Percentiles rank a stretch among this genome's conserved stretches.
Evolutionary conservation across 2,888 invertebrate genomes (phyloP).

Genomic region (Apodemia mormo): DNA sequence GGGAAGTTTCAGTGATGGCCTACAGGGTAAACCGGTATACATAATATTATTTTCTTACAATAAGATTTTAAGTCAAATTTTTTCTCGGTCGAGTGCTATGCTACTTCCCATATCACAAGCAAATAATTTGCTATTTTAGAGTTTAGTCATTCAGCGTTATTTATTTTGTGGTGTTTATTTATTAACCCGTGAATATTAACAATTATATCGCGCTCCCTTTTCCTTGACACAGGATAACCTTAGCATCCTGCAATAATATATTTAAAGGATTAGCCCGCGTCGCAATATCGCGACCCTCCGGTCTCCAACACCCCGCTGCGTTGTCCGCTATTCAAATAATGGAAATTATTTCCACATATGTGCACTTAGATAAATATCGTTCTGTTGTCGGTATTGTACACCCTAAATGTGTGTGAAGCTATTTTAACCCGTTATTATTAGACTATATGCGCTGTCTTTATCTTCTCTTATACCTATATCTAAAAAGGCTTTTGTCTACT

Average conservation of each 20-base stretch:
- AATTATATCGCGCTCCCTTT: constrained; percentile 45
- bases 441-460: constrained; percentile 40
- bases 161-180: background rate
- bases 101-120: too few relatives aligned
- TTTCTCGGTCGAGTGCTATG: too few relatives aligned
- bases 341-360: constrained; percentile 81
- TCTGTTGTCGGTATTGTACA: constrained; percentile 72
- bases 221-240: constrained; percentile 59
- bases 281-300: constrained; percentile 78
- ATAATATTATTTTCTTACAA: too few relatives aligned
- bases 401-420: constrained; percentile 60
- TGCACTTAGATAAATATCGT: constrained; percentile 80
- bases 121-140: too few relatives aligned
- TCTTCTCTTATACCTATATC: background rate
- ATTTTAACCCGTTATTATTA: constrained; percentile 70
- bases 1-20: too few relatives aligned
- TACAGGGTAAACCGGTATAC: too few relatives aligned
- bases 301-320: constrained; percentile 48
- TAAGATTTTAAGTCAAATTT: too few relatives aligned
- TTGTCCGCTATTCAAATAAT: constrained; percentile 76
- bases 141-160: too few relatives aligned
- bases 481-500: too few relatives aligned
- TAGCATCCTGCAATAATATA: constrained; percentile 78
- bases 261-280: constrained; percentile 79
- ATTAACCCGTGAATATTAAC: constrained; percentile 17